Evolutionary conservation across 2,888 invertebrate species (phyloP).

Genomic region (Rhamphomyia laevipes): DNA sequence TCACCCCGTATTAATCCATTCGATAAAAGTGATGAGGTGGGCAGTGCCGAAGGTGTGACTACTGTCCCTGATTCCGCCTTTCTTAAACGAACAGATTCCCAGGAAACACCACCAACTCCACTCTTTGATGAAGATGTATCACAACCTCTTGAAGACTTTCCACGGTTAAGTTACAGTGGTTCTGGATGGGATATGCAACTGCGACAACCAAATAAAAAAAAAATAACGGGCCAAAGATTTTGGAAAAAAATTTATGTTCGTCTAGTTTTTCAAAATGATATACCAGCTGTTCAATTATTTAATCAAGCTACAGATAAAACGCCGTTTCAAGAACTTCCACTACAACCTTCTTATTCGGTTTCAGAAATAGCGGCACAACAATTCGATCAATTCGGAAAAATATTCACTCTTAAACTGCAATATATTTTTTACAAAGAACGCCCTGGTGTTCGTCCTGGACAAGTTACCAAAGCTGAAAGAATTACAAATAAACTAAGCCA

Average conservation of each 20-base stretch:
- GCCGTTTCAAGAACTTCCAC: constrained; percentile 87
- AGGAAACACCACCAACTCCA: constrained; percentile 84
- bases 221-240: constrained; percentile 85
- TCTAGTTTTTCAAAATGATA: constrained; percentile 65
- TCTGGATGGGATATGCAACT: constrained; percentile 96
- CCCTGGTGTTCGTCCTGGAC: constrained; percentile 90
- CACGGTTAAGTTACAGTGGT: constrained; percentile 60
- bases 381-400: constrained; percentile 98
- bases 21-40: constrained; percentile 44
- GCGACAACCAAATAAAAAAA: constrained; percentile 92
- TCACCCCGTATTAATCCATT: constrained; percentile 70
- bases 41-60: constrained; percentile 24
- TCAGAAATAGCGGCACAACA: constrained; percentile 94
- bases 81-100: constrained; percentile 41
- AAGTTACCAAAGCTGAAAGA: constrained; percentile 85
- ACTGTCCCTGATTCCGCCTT: constrained; percentile 23
- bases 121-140: constrained; percentile 90
- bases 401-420: constrained; percentile 90
- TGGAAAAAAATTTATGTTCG: constrained; percentile 96
- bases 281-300: constrained; percentile 74
- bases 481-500: constrained; percentile 84
- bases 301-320: constrained; percentile 76
- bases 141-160: constrained; percentile 83
- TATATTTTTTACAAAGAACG: constrained; percentile 97
- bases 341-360: constrained; percentile 90